A percentile compares a stretch with the other conserved stretches of the same genome.
These are phyloP conservation scores for Campoplex capitator DNA, from an alignment of 2,888 invertebrate genomes.

Conservation along the genomic window DNA sequence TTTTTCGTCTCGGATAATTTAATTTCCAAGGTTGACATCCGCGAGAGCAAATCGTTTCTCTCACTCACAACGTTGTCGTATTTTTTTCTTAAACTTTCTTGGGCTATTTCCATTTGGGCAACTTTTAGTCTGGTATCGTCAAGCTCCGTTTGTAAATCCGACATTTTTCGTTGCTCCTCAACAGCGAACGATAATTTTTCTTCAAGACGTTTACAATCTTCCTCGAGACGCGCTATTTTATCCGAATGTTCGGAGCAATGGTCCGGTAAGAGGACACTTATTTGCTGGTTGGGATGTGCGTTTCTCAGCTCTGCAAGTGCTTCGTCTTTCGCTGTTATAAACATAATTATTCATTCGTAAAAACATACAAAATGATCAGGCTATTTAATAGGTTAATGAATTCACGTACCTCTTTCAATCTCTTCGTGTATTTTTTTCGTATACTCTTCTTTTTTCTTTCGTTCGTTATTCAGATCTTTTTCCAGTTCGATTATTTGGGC, in stretches of 20 bases:
- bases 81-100: constrained; percentile 79
- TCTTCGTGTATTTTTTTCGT: constrained; percentile 79
- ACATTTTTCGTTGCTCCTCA: constrained; percentile 77
- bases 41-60: constrained; percentile 72
- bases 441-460: constrained; percentile 78
- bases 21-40: constrained; percentile 73
- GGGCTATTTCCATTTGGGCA: constrained; percentile 80
- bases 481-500: constrained; percentile 79
- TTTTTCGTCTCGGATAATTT: constrained; percentile 73
- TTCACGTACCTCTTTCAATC: constrained; percentile 78
- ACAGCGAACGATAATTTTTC: constrained; percentile 78
- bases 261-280: constrained; percentile 78
- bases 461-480: constrained; percentile 78
- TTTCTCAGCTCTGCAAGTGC: constrained; percentile 80
- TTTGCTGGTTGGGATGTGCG: constrained; percentile 79
- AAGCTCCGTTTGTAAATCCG: constrained; percentile 77
- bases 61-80: constrained; percentile 76
- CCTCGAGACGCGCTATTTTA: constrained; percentile 80
- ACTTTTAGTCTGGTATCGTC: constrained; percentile 79
- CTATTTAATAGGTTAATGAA: not conserved
- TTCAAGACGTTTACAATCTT: constrained; percentile 80
- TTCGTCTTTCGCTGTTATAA: constrained; percentile 79
- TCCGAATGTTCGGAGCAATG: constrained; percentile 81
- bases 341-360: not conserved
- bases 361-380: not conserved